Base-by-base conservation (phyloP, 2,113 vertebrate genomes). In the Anoura caudifer region DNA sequence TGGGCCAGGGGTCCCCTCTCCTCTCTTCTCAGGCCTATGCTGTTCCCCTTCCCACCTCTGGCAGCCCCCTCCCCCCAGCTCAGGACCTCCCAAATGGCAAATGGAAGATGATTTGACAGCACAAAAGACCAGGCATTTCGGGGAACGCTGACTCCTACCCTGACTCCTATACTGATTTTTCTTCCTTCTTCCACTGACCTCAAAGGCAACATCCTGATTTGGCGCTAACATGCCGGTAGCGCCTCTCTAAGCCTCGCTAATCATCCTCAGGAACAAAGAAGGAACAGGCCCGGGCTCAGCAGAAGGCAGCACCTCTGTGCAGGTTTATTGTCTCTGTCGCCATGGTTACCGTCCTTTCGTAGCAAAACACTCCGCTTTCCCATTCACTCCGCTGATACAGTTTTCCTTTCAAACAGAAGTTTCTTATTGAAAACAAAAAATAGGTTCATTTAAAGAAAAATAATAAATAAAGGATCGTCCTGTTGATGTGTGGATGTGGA, bases 401-500 rank as follows among this genome's bases (percentile, higher is more conserved):
- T 36, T 77, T 88, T 54, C 70, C 22, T 87, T 56, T 81, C 87
- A 38, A 88, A 47, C 36, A 50, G 38, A 77, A 26, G 15, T 95
- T 91, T 38, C 70, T 14, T 26, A 19, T 41, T 67, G 83, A 75
- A 82, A 61, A 59, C 52, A 33, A 77, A 92, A 92, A 87, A 41
- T 69, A 43, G n/a, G 14, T 36, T 75, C 56, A 84, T 56, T 69
- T 61, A 70, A 92, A 80, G 87, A 70, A 87, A 61, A 87, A 38
- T 79, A 69, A 52, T 45, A 31, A 38, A 36, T 16, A 80, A 87
- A 72, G 38, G 43, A 38, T 19, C 17, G 10, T 56, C 41, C 24
- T 14, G 54, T 7, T 50, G 47, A 20, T 95, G 45, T 41, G 31
- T 20, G 59, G 67, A 38, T 7, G 0, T 67, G 20, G 65, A 24